Conservation (phyloP, 2,888 invertebrate species). For the Malacosoma neustria region DNA sequence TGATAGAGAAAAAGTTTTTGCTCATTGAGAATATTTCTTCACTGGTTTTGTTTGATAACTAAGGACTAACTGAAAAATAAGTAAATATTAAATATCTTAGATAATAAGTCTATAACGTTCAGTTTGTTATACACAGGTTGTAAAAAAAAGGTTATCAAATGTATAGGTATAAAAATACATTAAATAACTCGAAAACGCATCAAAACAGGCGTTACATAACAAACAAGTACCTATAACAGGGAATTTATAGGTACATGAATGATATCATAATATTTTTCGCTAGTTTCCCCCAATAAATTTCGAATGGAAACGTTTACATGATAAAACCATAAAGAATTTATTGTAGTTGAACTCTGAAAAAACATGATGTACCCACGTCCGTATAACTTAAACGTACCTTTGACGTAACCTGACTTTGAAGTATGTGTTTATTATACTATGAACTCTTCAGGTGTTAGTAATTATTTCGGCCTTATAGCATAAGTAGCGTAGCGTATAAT, state of each 20-base stretch:
- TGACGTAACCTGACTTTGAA: not conserved
- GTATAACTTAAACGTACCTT: not conserved
- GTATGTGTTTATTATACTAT: not conserved
- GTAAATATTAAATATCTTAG: no score
- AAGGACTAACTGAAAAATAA: no score
- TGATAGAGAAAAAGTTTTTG: no score
- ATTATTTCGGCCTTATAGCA: not conserved
- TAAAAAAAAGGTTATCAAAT: no score
- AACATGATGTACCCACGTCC: not conserved
- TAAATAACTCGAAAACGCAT: not conserved
- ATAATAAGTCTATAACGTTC: no score
- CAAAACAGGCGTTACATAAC: not conserved
- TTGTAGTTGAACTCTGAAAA: not conserved
- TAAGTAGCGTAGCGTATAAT: no score
- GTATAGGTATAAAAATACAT: no score
- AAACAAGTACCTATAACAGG: not conserved
- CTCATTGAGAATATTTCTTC: no score
- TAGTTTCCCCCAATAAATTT: constrained; percentile 26
- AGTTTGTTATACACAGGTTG: no score
- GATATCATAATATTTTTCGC: not conserved
- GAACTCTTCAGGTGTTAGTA: not conserved
- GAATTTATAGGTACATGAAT: not conserved
- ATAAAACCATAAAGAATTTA: constrained; percentile 22
- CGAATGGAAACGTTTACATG: constrained; percentile 26
- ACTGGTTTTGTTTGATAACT: no score